Evolutionary conservation across 1,140 invertebrate species (phyloP).

Genomic region (Odontomachus brunneus): DNA sequence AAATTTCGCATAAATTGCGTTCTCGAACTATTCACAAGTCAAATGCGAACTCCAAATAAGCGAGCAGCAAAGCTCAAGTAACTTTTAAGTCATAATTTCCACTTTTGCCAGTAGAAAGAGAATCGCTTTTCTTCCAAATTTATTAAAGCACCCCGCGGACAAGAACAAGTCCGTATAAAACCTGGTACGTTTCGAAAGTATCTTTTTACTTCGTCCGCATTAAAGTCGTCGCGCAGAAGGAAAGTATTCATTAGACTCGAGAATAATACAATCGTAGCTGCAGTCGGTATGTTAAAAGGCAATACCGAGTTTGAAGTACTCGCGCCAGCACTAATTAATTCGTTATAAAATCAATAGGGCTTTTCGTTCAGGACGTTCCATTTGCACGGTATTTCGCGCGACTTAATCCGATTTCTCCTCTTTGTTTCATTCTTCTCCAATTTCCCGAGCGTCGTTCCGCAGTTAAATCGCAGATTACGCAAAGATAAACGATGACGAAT

Average conservation of each 20-base stretch:
- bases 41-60: neutral
- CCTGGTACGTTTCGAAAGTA: neutral
- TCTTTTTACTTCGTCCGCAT: neutral
- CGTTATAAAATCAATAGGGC: conserved; percentile 66
- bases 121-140: neutral
- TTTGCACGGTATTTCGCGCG: conserved; percentile 40
- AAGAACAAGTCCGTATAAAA: neutral
- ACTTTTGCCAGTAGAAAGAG: neutral
- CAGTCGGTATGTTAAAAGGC: conserved; percentile 24
- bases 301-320: conserved; percentile 2
- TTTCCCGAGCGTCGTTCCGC: conserved; percentile 7
- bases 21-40: neutral
- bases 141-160: neutral
- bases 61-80: neutral
- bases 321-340: conserved; percentile 66
- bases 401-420: conserved; percentile 62
- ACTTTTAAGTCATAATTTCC: neutral
- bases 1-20: neutral
- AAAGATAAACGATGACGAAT: conserved; percentile 28
- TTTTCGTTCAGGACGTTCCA: conserved; percentile 32
- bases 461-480: conserved; percentile 59
- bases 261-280: conserved; percentile 22
- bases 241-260: conserved; percentile 29
- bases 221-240: neutral
- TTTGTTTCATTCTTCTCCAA: conserved; percentile 51